Base-by-base conservation (phyloP, 2,888 invertebrate genomes). In the Ectemnius lituratus region DNA sequence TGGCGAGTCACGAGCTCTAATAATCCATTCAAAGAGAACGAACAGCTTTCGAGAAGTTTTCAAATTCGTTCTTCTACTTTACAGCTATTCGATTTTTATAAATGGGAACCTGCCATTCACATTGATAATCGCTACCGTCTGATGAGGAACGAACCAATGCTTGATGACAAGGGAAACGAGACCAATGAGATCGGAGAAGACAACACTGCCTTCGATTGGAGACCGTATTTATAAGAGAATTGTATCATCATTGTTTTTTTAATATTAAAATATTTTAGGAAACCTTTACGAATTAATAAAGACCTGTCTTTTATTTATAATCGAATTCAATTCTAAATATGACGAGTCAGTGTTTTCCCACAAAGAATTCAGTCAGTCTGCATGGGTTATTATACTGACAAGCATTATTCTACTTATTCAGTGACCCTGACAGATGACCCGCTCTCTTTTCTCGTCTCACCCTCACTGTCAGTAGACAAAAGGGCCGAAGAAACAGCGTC, bases 41-140 rank as follows among this genome's bases (percentile, higher is more conserved):
- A 13, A 1, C n/a, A 52, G 18, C 11, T 37, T 64, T 65, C 28
- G 28, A 13, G 23, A 52, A 70, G 8, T 56, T 28, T 27, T 18
- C 52, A 37, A 37, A 11, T 37, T 37, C 37, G 11, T 37, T 37
- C 62, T 67, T 66, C 28, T 28, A 2, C 37, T 74, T 78, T 85
- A 23, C 79, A 90, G 90, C 65, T 86, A 18, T 8, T 69, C 8
- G 70, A 78, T 0, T 37, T 62, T 0, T 23, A 74, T 59, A 67
- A 84, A 2, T 68, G 62, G 78, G 62, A 83, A 28, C 89, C 90
- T 4, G 84, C 83, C 1, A 84, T 90, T 63, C 87, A 89, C 65
- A 78, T 90, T 82, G 89, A 90, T 81, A 90, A 90, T 84, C 88
- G 90, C 45, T 90, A 90, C 71, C 84, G 90, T 20, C 74, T 88